Percentiles rank a stretch among this genome's conserved stretches.
These are phyloP conservation scores for Hyaena hyaena DNA, from an alignment of 2,113 vertebrate species.

Conservation along the genomic window DNA sequence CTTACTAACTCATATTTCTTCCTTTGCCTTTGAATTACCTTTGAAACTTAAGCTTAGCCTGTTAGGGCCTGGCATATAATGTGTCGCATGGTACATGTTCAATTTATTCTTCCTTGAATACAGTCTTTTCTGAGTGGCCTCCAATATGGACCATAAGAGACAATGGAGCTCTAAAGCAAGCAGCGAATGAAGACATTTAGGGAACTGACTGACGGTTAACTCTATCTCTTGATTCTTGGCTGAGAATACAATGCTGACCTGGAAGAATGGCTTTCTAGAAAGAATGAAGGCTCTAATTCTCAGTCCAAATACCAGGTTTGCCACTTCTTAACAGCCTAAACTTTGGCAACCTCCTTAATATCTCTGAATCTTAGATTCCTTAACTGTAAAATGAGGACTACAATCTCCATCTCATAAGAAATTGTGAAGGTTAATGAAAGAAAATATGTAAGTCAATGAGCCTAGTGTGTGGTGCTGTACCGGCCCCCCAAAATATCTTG, in stretches of 20 bases:
- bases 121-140: not conserved
- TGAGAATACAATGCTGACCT: not conserved
- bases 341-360: not conserved
- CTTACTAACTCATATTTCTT: not conserved
- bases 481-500: not conserved
- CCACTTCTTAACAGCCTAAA: not conserved
- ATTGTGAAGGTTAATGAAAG: not conserved
- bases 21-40: constrained; percentile 8
- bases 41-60: not conserved
- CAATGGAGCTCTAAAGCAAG: not conserved
- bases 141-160: not conserved
- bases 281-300: not conserved
- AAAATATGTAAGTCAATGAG: not conserved
- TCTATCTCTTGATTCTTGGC: not conserved
- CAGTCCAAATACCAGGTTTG: not conserved
- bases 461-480: not conserved
- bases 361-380: not conserved
- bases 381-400: not conserved
- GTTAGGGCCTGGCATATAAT: not conserved
- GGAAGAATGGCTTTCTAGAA: not conserved
- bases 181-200: not conserved
- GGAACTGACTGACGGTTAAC: not conserved
- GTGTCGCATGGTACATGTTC: not conserved
- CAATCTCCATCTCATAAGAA: not conserved
- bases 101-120: constrained; percentile 5